Evolutionary conservation across 2,888 invertebrate genomes (phyloP), one percentile per base, ranked within the genome.

Genomic region (Pyrrhia umbra): DNA sequence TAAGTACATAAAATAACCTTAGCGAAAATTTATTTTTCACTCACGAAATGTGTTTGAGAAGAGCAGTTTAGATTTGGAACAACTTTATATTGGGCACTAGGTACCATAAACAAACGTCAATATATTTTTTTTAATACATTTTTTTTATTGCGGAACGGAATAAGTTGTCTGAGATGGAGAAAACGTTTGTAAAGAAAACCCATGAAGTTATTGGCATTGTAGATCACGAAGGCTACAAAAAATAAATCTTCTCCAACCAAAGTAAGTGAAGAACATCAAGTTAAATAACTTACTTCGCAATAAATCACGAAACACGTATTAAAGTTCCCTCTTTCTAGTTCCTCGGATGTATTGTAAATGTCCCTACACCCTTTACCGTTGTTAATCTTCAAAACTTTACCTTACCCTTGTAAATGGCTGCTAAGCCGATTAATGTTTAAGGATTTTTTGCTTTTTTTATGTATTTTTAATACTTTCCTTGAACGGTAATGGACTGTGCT

Each of bases 381-480:
- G 56, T 75, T 75, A 71, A 68, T 75, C 64, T 71, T 52, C 42
- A 42, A 54, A 75, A 71, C 54, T 71, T 71, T 50, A 49, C 55
- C 30, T 45, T 18, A 30, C 34, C 16, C 51, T 45, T 56, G 46
- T 46, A 15, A 40, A 57, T 25, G 47, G 37, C 43, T 34, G 60
- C 15, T 57, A 13, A 50, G 51, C 18, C 16, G 60, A 57, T 57
- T 57, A 67, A 51, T 70, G 54, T 56, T 43, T 54, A 61, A 49
- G 18, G 40, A 40, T n/a, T 21, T 37, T 47, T 18, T 40, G 9
- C 21, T 49, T 37, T 23, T 13, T 47, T 55, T 55, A 55, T 47
- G 34, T 52, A 16, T 50, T 55, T 72, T 60, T 72, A 61, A 72
- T 70, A 61, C 34, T 27, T 59, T 71, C 37, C 47, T 34, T 23